Evolutionary conservation across 2,888 invertebrate species (phyloP), one percentile per base, ranked within the genome.

Genomic region (Iselma pallidipennis): DNA sequence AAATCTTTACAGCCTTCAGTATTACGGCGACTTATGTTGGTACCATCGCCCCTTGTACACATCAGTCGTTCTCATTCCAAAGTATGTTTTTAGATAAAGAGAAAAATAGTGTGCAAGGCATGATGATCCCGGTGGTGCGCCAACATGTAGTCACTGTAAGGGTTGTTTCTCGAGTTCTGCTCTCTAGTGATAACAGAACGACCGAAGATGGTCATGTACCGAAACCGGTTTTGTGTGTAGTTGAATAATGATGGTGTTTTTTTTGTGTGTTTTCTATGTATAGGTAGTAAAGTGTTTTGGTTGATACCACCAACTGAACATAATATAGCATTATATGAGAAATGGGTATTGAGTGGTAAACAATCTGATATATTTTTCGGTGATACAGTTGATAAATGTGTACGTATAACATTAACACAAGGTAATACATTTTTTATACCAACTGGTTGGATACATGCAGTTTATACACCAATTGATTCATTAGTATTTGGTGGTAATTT

Each of bases 381-480:
- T 0, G 97, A 98, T 77, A 93, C 93, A 25, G 97, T 98, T 1
- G 95, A 96, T 72, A 91, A 94, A 76, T 98, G 98, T 82, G 91
- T 94, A 21, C 86, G 96, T 68, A 93, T 96, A 58, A 85, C 88
- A 83, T 78, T 93, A 21, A 88, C 87, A 72, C 92, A 92, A n/a
- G 95, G 96, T 10, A 90, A 95, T 81, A 99, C 98, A 1, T 94
- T 98, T 81, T 95, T 98, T 80, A 97, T 98, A 74, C 98, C 98
- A 9, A 96, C 97, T 12, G 98, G 98, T 0, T 98, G 98, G 98
- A 98, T 98, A 66, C 98, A 98, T 83, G 98, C 97, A 1, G 98
- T 98, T 2, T 98, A 94, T 81, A 99, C 98, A 0, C 97, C 97
- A 1, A 88, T 90, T 61, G 98, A 98, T 82, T 96, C 97, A 0